Evolutionary conservation across 2,888 invertebrate genomes (phyloP).

Genomic region (Cerastis leucographa): DNA sequence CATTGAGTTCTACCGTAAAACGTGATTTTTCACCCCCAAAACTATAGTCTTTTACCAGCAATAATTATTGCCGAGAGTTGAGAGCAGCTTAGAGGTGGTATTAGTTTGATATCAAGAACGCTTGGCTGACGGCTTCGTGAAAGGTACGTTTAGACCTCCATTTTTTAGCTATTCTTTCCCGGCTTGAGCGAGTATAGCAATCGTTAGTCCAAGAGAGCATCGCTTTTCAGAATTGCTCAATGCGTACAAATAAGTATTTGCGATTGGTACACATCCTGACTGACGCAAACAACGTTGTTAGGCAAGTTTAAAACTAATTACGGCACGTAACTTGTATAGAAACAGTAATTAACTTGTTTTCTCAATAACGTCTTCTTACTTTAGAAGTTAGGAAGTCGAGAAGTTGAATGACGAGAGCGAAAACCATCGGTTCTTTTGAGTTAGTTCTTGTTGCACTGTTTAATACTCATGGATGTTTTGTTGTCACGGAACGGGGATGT

Average conservation of each 20-base stretch:
- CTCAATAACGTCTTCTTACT: neutral
- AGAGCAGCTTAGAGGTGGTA: no score
- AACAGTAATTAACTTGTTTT: slow-evolving; percentile 41
- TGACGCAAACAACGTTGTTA: slow-evolving; percentile 22
- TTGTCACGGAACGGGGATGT: neutral
- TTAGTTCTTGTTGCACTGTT: neutral
- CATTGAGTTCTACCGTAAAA: no score
- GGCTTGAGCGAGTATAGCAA: no score
- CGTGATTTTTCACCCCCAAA: no score
- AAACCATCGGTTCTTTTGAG: slow-evolving; percentile 3
- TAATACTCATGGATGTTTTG: neutral
- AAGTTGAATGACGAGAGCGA: slow-evolving; percentile 18
- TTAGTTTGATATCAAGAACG: no score
- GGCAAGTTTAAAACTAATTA: slow-evolving; percentile 35
- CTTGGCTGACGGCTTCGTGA: no score
- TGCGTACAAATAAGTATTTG: no score
- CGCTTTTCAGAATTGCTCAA: neutral
- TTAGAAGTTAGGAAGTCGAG: slow-evolving; percentile 34
- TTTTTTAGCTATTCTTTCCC: no score
- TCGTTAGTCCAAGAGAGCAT: neutral
- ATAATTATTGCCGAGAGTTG: no score
- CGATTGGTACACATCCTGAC: neutral
- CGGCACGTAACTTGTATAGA: slow-evolving; percentile 31
- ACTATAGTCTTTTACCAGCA: no score
- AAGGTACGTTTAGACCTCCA: no score